A percentile compares a stretch with the other conserved stretches of the same genome.
phyloP scores from a whole-genome alignment of 2,888 invertebrate species.

The Didymodactylos carnosus region DNA sequence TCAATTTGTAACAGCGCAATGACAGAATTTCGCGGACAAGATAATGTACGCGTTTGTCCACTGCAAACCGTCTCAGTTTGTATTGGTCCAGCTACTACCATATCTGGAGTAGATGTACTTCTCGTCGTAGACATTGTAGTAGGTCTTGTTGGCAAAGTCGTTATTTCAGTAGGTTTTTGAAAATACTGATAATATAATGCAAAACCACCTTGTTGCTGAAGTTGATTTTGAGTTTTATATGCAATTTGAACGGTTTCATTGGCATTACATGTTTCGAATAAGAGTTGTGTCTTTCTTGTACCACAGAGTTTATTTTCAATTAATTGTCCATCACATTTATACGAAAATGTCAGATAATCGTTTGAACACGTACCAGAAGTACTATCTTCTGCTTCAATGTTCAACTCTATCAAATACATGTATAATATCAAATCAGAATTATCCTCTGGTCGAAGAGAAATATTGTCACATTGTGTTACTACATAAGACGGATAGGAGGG shows the following conservation, averaged over 20 bases:
- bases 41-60: not conserved
- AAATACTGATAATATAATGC: not conserved
- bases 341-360: not conserved
- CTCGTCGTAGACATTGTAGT: not conserved
- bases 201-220: not conserved
- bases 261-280: not conserved
- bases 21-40: not conserved
- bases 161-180: not conserved
- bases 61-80: conserved; percentile 1
- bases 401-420: not conserved
- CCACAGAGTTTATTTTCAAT: not conserved
- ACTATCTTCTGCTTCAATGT: not conserved
- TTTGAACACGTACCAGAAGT: not conserved
- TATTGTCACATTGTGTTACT: not conserved
- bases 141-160: not conserved
- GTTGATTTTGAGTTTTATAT: not conserved
- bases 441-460: not conserved
- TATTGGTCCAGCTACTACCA: not conserved
- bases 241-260: not conserved
- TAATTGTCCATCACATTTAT: not conserved
- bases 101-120: not conserved
- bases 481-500: not conserved
- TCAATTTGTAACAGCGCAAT: not conserved
- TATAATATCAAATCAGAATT: not conserved
- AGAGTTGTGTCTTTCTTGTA: not conserved